These are phyloP conservation scores for Proisotoma minuta DNA, from an alignment of 2,888 invertebrate genomes.

Conservation along the genomic window DNA sequence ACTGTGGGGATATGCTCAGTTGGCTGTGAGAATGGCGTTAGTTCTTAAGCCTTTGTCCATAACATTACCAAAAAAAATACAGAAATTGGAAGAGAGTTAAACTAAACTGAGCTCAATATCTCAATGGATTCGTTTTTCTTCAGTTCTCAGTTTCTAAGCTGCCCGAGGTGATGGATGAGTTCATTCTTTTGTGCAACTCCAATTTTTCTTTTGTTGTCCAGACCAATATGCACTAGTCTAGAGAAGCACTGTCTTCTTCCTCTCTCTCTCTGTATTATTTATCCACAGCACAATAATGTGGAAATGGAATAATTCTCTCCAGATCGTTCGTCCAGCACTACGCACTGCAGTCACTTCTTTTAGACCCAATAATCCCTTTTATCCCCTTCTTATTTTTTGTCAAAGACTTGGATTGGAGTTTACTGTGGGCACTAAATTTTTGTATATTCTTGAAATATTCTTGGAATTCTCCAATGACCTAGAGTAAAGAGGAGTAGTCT, in stretches of 20 bases:
- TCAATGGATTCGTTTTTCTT: background rate
- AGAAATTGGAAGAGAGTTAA: background rate
- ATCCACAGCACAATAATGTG: no score
- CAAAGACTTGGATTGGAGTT: no score
- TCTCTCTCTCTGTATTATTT: background rate
- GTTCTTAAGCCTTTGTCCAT: background rate
- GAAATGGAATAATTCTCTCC: no score
- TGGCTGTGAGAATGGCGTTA: background rate
- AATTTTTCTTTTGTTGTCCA: slow-evolving; percentile 5
- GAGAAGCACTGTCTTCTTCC: background rate
- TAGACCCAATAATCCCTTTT: no score
- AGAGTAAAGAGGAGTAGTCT: no score
- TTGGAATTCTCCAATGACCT: no score
- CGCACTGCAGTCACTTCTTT: no score
- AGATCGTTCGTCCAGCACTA: no score
- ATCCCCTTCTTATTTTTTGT: no score
- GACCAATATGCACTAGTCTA: background rate
- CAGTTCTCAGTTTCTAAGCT: background rate
- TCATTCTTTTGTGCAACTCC: slow-evolving; percentile 7
- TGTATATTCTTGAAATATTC: no score
- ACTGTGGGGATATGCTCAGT: background rate
- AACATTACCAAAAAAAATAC: background rate
- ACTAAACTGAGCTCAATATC: background rate
- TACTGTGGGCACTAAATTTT: no score
- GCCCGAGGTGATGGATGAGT: slow-evolving; percentile 15